Conservation (phyloP, 2,113 vertebrate genomes). For the Pithys albifrons region DNA sequence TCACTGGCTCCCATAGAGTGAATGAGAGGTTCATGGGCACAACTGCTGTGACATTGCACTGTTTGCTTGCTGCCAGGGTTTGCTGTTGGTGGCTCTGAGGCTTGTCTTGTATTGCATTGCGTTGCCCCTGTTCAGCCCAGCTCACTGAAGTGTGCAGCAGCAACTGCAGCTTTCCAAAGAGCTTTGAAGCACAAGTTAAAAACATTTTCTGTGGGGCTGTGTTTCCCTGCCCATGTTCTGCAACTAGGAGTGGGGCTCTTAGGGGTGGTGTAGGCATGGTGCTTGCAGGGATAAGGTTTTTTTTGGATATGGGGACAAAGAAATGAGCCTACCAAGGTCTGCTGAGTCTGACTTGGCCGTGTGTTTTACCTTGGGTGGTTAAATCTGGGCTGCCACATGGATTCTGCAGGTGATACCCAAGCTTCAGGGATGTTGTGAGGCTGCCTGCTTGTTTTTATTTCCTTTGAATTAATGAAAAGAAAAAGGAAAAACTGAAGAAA, state of each 20-base stretch:
- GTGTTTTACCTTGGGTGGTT: not conserved
- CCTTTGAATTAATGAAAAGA: not conserved
- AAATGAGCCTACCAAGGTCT: not conserved
- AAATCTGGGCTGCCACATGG: not conserved
- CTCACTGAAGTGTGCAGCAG: not conserved
- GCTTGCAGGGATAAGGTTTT: not conserved
- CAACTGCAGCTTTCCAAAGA: not conserved
- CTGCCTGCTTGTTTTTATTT: not conserved
- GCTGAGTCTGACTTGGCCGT: not conserved
- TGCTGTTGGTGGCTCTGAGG: not conserved
- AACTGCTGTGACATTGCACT: not conserved
- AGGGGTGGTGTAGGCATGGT: not conserved
- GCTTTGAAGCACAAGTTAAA: not conserved
- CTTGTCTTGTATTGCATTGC: not conserved
- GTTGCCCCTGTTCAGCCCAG: not conserved
- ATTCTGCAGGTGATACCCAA: not conserved
- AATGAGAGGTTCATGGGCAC: accelerated
- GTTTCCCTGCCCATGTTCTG: accelerated
- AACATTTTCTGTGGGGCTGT: accelerated
- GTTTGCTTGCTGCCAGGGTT: accelerated
- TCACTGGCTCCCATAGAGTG: accelerated
- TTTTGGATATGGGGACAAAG: not conserved
- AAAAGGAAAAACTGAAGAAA: not conserved
- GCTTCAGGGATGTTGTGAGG: not conserved
- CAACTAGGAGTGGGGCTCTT: not conserved